phyloP scores from a whole-genome alignment of 2,888 invertebrate species.

The Tachina grossa region DNA sequence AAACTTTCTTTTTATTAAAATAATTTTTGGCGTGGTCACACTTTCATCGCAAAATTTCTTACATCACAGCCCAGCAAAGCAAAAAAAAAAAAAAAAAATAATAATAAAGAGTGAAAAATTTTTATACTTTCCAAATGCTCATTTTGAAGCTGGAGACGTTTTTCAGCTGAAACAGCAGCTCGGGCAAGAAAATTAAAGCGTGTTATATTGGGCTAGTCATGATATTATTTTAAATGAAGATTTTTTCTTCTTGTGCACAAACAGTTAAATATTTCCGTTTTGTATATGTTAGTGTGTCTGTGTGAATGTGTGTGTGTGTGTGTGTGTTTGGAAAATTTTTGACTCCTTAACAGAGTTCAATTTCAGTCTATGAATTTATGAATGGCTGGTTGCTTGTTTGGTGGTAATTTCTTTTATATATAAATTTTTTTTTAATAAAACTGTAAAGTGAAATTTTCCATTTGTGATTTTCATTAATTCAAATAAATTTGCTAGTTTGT shows the following conservation, averaged over 20 bases:
- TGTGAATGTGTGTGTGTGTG: background rate
- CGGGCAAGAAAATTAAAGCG: too few species aligned
- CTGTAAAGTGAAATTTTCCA: constrained; percentile 65
- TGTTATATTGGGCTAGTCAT: background rate
- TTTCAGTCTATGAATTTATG: constrained; percentile 44
- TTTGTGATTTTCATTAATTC: constrained; percentile 62
- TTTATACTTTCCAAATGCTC: too few species aligned
- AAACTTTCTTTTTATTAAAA: too few species aligned
- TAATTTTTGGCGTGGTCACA: too few species aligned
- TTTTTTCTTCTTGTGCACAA: background rate
- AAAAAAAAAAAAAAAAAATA: too few species aligned
- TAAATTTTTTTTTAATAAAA: constrained; percentile 5
- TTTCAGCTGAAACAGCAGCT: too few species aligned
- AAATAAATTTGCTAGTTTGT: constrained; percentile 48
- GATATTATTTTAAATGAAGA: background rate
- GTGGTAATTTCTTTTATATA: background rate
- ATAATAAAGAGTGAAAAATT: too few species aligned
- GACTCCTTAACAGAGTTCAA: constrained; percentile 51
- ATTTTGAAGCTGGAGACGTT: too few species aligned
- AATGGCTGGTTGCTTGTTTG: constrained; percentile 26
- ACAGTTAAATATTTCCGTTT: constrained; percentile 28
- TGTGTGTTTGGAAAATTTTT: constrained; percentile 41
- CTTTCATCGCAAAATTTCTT: too few species aligned
- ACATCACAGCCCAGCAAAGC: too few species aligned
- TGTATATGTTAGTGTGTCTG: background rate